These are phyloP conservation scores for Todus mexicanus DNA, from an alignment of 2,797 vertebrate species.

Conservation along the genomic window DNA sequence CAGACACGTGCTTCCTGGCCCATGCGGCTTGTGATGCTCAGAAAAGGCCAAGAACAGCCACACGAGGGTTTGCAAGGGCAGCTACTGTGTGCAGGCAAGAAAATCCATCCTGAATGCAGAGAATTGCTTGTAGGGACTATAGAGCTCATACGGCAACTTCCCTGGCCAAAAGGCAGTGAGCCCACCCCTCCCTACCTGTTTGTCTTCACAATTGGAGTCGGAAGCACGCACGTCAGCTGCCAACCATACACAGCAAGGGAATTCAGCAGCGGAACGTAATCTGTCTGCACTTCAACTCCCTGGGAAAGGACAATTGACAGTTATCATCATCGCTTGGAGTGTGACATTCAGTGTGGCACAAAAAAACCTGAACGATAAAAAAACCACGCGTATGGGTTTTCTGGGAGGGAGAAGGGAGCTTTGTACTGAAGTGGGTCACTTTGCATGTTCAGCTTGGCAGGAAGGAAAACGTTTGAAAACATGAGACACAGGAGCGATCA, in stretches of 20 bases:
- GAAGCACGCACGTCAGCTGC: constrained; percentile 95
- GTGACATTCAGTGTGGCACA: background rate
- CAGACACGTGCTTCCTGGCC: background rate
- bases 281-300: constrained; percentile 92
- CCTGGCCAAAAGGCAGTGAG: background rate
- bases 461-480: background rate
- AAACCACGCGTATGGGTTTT: background rate
- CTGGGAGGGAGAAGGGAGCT: background rate
- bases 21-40: background rate
- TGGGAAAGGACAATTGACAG: constrained; percentile 63
- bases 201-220: constrained; percentile 90
- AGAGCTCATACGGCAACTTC: background rate
- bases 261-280: constrained; percentile 93
- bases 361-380: background rate
- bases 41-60: background rate
- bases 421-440: background rate
- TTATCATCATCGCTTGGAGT: background rate
- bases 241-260: constrained; percentile 91
- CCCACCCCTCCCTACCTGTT: constrained; percentile 82
- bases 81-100: fast-evolving
- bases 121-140: background rate
- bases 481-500: background rate
- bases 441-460: background rate
- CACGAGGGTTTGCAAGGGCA: background rate
- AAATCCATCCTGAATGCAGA: background rate